Base-by-base conservation (phyloP, 2,113 vertebrate genomes). In the Alethe diademata region DNA sequence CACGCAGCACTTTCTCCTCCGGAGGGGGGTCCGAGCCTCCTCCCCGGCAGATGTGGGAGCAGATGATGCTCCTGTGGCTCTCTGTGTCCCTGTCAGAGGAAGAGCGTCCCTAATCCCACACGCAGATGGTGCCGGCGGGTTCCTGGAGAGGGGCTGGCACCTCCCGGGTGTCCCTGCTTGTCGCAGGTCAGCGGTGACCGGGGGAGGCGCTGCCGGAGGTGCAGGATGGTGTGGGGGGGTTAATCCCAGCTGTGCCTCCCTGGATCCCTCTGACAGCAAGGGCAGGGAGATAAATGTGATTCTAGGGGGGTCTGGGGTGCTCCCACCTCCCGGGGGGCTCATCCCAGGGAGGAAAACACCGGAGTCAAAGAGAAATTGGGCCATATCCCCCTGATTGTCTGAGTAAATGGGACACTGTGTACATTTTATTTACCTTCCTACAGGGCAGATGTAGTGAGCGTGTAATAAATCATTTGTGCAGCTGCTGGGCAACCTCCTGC, bases 361-460 rank as follows among this genome's bases (percentile, higher is more conserved):
- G 9, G 35, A 93, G 83, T 71, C 14, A 42, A 89, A 40, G 8
- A 96, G 93, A 96, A 97, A 97, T 95, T 96, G 92, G 96, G 96
- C 96, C 96, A 93, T 56, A 96, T 93, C 81, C 95, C 82, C 95
- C 72, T 5, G 88, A 95, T 76, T 94, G 94, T 95, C 65, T 66
- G 94, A 92, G 79, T 96, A 96, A 97, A 97, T 96, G 96, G 96
- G 96, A 95, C 95, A 90, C 53, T 45, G 72, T 92, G 93, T 95
- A 92, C 94, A 70, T 96, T 97, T 93, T 95, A 95, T 97, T 97
- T 97, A 97, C 96, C 93, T 97, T 96, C 96, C 96, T 97, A 95
- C 90, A 71, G 95, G 96, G 97, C 96, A 95, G 95, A 95, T 96
- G 92, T 90, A 95, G 93, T 14, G 78, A 97, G 84, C 65, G 4